Conservation (phyloP, 2,888 invertebrate genomes). For the Drosophila mayaguana region DNA sequence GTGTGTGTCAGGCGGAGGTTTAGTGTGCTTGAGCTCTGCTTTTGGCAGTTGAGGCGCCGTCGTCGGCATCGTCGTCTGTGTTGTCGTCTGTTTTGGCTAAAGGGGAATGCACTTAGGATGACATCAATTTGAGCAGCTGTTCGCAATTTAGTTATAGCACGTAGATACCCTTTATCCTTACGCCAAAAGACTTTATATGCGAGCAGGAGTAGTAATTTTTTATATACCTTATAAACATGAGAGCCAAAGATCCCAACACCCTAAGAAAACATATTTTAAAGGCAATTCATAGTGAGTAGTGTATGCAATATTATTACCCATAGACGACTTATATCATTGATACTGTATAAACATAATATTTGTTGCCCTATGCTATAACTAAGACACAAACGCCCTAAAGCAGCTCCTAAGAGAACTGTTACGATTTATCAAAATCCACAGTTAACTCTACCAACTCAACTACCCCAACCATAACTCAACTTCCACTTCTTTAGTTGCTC, state of each 20-base stretch:
- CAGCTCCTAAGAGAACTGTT: too few species aligned
- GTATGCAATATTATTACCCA: too few species aligned
- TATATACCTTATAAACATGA: not conserved
- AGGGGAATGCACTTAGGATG: slow-evolving; percentile 64
- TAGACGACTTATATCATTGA: too few species aligned
- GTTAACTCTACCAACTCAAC: not conserved
- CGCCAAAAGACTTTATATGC: not conserved
- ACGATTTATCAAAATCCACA: not conserved
- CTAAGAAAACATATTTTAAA: not conserved
- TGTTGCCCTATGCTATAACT: not conserved
- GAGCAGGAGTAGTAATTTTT: not conserved
- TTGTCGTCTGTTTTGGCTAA: slow-evolving; percentile 23
- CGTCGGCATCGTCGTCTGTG: slow-evolving; percentile 3
- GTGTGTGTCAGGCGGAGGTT: slow-evolving; percentile 21
- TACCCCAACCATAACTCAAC: not conserved
- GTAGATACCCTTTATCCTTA: slow-evolving; percentile 3
- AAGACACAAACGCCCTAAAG: not conserved
- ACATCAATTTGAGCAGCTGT: slow-evolving; percentile 63
- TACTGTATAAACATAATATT: too few species aligned
- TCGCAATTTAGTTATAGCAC: slow-evolving; percentile 45
- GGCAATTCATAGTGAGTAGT: too few species aligned
- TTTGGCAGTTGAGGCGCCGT: slow-evolving; percentile 49
- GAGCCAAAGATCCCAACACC: not conserved
- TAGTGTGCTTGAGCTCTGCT: slow-evolving; percentile 48
- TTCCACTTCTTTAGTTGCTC: not conserved